Percentiles rank a stretch among this genome's conserved stretches.
Conservation (phyloP, 1,140 invertebrate genomes). For the Brachionus calyciflorus region DNA sequence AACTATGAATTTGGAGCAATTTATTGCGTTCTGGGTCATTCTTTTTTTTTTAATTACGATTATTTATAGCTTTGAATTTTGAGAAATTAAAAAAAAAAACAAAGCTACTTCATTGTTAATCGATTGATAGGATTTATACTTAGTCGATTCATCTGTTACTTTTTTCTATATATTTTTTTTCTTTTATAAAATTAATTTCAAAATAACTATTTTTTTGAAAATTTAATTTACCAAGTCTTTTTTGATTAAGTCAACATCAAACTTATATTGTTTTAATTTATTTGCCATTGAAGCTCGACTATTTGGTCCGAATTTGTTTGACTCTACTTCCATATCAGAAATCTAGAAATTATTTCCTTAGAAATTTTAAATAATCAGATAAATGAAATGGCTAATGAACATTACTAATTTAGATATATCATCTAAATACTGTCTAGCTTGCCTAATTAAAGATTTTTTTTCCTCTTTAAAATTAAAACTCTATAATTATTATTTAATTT, state of each 20-base stretch:
- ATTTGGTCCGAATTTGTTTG: conserved; percentile 26
- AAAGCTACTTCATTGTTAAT: background rate
- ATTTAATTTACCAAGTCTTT: conserved; percentile 15
- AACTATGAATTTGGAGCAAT: conserved; percentile 19
- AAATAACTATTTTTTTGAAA: background rate
- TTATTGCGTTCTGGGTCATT: conserved; percentile 5
- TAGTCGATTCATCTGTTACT: background rate
- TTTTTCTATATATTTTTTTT: background rate
- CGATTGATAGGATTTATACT: background rate
- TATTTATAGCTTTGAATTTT: too few relatives aligned
- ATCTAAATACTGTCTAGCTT: background rate
- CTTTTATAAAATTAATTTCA: background rate
- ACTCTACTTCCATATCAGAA: conserved; percentile 22
- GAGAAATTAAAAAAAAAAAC: background rate
- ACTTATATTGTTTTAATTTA: conserved; percentile 35
- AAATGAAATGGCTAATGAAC: too few relatives aligned
- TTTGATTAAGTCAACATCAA: conserved; percentile 36
- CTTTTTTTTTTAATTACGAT: background rate
- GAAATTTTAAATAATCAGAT: background rate
- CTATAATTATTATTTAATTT: background rate
- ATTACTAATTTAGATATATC: conserved; percentile 25
- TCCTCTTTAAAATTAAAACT: background rate
- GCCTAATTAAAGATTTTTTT: conserved; percentile 32
- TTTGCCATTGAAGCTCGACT: conserved; percentile 17
- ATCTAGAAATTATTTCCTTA: conserved; percentile 1